Evolutionary conservation across 2,113 vertebrate species (phyloP).

Genomic region (Gymnarchus niloticus): DNA sequence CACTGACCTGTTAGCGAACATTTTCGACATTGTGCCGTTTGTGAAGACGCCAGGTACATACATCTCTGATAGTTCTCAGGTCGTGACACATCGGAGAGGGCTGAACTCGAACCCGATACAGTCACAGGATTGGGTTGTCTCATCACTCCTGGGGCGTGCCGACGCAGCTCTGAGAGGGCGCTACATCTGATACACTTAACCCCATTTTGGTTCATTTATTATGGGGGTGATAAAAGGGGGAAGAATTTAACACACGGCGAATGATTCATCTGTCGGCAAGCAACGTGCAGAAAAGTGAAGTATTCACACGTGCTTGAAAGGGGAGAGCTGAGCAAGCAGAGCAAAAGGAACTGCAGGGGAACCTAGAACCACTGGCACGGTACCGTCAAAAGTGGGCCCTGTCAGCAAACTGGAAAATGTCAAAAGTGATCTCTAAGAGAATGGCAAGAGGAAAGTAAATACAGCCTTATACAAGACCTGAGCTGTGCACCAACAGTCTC

Average conservation of each 20-base stretch:
- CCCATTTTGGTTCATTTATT: neutral
- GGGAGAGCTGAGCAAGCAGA: conserved; percentile 25
- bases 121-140: neutral
- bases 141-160: neutral
- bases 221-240: neutral
- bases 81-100: too few relatives aligned
- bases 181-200: neutral
- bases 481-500: neutral
- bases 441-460: neutral
- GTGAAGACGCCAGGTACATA: neutral
- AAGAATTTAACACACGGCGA: neutral
- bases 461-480: neutral
- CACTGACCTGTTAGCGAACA: neutral
- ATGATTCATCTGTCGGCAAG: neutral
- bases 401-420: neutral
- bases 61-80: neutral
- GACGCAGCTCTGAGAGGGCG: neutral
- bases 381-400: neutral
- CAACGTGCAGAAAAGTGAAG: neutral
- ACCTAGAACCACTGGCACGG: neutral
- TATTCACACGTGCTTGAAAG: neutral
- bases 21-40: neutral
- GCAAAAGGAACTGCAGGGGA: neutral
- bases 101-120: neutral
- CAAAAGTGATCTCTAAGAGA: neutral